phyloP scores from a whole-genome alignment of 1,140 invertebrate genomes.

The Drosophila kurseongensis region DNA sequence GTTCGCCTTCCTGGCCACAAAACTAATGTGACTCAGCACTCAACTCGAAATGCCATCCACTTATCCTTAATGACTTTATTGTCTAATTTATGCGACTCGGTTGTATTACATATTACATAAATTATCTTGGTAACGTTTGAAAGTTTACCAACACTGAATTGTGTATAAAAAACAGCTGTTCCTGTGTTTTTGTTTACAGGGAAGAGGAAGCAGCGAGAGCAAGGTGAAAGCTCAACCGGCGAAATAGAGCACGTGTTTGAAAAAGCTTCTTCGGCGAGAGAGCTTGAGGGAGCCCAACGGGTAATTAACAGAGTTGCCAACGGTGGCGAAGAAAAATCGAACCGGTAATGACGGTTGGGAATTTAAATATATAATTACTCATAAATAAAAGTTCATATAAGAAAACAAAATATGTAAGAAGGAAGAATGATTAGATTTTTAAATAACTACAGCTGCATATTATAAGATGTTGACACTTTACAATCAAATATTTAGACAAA shows the following conservation, averaged over 20 bases:
- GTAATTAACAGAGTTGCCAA: conserved; percentile 10
- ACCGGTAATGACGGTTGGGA: conserved; percentile 2
- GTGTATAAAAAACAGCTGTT: conserved; percentile 50
- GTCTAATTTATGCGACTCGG: conserved; percentile 10
- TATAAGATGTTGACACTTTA: too few species aligned
- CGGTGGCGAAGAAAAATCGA: not conserved
- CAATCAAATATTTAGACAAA: too few species aligned
- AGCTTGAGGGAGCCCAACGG: conserved; percentile 3
- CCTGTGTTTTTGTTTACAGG: conserved; percentile 54
- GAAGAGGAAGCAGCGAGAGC: conserved; percentile 16
- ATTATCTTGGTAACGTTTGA: not conserved
- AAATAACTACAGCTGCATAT: too few species aligned
- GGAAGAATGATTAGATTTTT: too few species aligned
- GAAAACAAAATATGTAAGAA: too few species aligned
- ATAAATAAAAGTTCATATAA: too few species aligned
- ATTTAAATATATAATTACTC: not conserved
- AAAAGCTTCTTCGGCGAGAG: conserved; percentile 1
- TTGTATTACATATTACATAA: conserved; percentile 26
- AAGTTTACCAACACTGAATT: conserved; percentile 24
- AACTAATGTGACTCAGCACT: not conserved
- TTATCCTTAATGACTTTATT: conserved; percentile 34
- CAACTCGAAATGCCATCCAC: conserved; percentile 23
- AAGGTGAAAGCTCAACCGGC: conserved; percentile 2
- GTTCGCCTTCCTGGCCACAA: not conserved
- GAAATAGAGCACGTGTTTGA: not conserved